Conservation (phyloP, 1,140 invertebrate species). For the Brachionus rotundiformis region DNA sequence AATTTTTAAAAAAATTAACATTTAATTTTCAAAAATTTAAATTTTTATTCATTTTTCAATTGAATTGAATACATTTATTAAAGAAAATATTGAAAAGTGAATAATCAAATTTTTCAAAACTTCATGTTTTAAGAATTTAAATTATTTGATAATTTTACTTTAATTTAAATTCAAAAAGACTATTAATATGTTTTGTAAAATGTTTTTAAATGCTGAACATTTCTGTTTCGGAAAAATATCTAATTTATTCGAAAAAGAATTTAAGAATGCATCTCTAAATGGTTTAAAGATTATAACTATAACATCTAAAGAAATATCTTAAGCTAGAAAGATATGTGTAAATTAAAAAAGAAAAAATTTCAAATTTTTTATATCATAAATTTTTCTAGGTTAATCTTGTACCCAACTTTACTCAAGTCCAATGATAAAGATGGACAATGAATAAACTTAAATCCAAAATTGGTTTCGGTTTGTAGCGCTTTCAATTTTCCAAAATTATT, state of each 20-base stretch:
- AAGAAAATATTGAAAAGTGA: too few relatives aligned
- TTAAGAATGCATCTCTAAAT: conserved; percentile 26
- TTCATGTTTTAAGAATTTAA: background rate
- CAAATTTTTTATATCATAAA: background rate
- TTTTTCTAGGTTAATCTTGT: background rate
- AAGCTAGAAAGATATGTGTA: background rate
- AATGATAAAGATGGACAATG: background rate
- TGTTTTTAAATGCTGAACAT: background rate
- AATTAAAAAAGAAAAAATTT: background rate
- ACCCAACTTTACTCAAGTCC: too few relatives aligned
- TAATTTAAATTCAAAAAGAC: background rate
- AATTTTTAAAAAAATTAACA: background rate
- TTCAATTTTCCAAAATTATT: background rate
- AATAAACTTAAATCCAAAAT: background rate
- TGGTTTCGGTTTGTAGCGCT: background rate
- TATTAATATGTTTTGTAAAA: background rate
- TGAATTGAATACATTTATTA: background rate
- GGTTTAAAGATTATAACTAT: background rate
- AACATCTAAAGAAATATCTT: background rate
- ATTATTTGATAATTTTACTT: background rate
- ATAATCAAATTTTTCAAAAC: too few relatives aligned
- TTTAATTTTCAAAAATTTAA: background rate
- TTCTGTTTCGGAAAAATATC: background rate
- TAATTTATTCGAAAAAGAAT: conserved; percentile 29
- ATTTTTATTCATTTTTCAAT: background rate